Conservation (phyloP, 2,797 vertebrate genomes). For the Anabacerthia variegaticeps region DNA sequence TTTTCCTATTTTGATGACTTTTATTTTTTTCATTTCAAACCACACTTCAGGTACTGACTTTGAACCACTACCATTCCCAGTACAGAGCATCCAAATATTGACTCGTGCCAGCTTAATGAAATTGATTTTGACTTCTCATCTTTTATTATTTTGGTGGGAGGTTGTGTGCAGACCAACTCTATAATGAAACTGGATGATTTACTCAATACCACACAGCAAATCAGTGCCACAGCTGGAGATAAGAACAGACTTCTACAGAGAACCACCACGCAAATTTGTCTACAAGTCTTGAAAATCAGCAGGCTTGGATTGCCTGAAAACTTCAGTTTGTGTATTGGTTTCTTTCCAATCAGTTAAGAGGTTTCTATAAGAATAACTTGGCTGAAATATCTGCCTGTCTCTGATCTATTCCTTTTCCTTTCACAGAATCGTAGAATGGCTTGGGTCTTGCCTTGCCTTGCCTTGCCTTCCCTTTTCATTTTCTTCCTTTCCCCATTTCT, state of each 20-base stretch:
- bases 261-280: not conserved
- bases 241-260: not conserved
- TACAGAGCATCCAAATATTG: conserved; percentile 45
- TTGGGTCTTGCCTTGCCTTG: not conserved
- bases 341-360: not conserved
- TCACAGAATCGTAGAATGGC: not conserved
- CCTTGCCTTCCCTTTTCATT: too few relatives aligned
- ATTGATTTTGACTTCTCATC: conserved; percentile 58
- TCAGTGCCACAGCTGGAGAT: conserved; percentile 48
- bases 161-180: not conserved
- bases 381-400: not conserved
- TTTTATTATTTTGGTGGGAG: conserved; percentile 54
- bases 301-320: not conserved
- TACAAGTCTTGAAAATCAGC: not conserved
- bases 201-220: conserved; percentile 28
- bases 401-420: not conserved
- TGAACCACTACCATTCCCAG: conserved; percentile 46
- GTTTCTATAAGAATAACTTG: not conserved
- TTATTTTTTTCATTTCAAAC: conserved; percentile 39
- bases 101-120: conserved; percentile 42
- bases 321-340: not conserved
- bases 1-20: conserved; percentile 52
- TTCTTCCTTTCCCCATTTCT: not conserved
- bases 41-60: conserved; percentile 10
- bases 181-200: conserved; percentile 49